These are phyloP conservation scores for Anoura caudifer DNA, from an alignment of 2,113 vertebrate genomes.

Conservation along the genomic window DNA sequence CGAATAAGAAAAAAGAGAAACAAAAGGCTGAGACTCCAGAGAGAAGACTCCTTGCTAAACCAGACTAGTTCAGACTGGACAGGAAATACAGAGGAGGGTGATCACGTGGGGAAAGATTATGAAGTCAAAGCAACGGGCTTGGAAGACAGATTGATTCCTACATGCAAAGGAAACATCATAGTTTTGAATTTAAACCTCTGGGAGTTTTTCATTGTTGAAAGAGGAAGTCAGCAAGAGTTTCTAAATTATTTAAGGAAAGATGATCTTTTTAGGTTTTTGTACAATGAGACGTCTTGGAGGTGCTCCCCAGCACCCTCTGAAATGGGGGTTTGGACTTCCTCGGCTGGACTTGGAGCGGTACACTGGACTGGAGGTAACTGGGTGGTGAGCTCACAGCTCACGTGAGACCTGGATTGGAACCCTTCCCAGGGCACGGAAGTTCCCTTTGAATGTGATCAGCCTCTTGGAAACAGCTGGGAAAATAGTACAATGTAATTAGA, in stretches of 20 bases:
- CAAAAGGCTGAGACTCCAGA: not conserved
- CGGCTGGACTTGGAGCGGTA: not conserved
- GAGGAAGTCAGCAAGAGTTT: not conserved
- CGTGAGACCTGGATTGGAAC: not conserved
- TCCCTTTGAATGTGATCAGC: not conserved
- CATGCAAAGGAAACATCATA: not conserved
- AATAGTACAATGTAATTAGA: not conserved
- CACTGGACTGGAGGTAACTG: not conserved
- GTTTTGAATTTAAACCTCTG: not conserved
- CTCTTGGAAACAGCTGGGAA: not conserved
- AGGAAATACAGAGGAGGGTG: not conserved
- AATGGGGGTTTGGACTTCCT: not conserved
- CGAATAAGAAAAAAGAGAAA: slow-evolving; percentile 11
- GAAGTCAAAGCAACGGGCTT: not conserved
- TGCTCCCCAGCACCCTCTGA: not conserved
- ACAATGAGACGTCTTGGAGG: not conserved
- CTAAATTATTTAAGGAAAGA: slow-evolving; percentile 6
- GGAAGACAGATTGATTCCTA: not conserved
- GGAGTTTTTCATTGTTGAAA: not conserved
- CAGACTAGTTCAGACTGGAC: not conserved
- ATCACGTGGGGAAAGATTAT: not conserved
- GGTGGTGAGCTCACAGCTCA: not conserved
- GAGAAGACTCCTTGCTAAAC: not conserved
- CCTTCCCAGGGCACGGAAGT: not conserved
- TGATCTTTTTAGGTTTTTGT: not conserved